Percentiles rank a stretch among this genome's conserved stretches.
Evolutionary conservation across 2,797 vertebrate species (phyloP).

Genomic region (Galaxias olidus): DNA sequence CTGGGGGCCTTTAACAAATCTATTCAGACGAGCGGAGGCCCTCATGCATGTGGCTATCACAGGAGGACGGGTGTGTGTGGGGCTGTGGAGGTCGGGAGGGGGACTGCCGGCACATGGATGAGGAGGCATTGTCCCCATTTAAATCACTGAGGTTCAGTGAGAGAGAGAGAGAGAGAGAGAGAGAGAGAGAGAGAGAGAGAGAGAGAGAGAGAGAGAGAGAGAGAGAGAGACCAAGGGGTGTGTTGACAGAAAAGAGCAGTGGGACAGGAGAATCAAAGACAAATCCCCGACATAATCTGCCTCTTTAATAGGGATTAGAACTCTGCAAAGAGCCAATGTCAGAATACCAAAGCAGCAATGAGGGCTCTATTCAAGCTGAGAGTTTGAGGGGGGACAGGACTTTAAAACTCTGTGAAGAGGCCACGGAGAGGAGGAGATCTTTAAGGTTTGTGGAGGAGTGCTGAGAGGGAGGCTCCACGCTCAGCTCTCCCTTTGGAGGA

Average conservation of each 20-base stretch:
- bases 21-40: constrained; percentile 81
- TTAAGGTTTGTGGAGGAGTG: neutral
- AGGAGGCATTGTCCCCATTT: constrained; percentile 58
- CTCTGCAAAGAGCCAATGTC: constrained; percentile 64
- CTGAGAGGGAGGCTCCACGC: neutral
- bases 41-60: constrained; percentile 78
- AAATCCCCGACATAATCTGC: constrained; percentile 77
- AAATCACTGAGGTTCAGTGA: constrained; percentile 45
- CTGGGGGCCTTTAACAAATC: constrained; percentile 90
- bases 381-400: constrained; percentile 51
- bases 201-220: constrained; percentile 47
- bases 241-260: constrained; percentile 74
- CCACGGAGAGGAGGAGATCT: neutral
- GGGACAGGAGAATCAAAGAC: constrained; percentile 73
- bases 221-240: constrained; percentile 31
- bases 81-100: constrained; percentile 8
- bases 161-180: constrained; percentile 26
- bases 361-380: constrained; percentile 63
- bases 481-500: neutral
- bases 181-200: constrained; percentile 32
- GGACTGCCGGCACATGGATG: constrained; percentile 51
- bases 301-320: constrained; percentile 78
- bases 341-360: constrained; percentile 68
- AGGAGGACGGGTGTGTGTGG: constrained; percentile 46
- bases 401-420: constrained; percentile 29